Percentiles rank a stretch among this genome's conserved stretches.
phyloP scores from a whole-genome alignment of 2,888 invertebrate genomes.

The Nomada ferruginata region DNA sequence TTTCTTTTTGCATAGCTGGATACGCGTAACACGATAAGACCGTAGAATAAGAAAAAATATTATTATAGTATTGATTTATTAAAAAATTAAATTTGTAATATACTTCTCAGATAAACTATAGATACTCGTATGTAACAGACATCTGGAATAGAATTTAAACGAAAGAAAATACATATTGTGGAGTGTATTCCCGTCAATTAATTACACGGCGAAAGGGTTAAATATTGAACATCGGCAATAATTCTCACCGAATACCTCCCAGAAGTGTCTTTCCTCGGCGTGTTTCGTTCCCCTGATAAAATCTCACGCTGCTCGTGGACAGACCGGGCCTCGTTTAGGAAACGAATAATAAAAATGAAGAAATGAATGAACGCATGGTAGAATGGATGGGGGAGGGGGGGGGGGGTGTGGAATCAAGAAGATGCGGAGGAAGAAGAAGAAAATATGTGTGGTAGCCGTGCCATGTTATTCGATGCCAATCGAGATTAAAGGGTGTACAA shows the following conservation, averaged over 20 bases:
- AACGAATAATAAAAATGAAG: background rate
- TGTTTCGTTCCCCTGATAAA: conserved; percentile 19
- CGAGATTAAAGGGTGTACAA: conserved; percentile 61
- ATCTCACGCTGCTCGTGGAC: background rate
- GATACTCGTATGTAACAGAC: too few relatives aligned
- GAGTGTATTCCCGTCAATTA: conserved; percentile 2
- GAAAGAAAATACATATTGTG: too few relatives aligned
- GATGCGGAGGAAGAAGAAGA: background rate
- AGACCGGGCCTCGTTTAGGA: conserved; percentile 7
- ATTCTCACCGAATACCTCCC: conserved; percentile 14
- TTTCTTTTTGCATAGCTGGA: background rate
- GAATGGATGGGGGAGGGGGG: too few relatives aligned
- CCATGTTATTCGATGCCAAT: conserved; percentile 66
- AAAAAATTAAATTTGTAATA: too few relatives aligned
- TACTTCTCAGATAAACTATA: too few relatives aligned
- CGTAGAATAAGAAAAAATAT: too few relatives aligned
- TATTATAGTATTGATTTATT: too few relatives aligned
- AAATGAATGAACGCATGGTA: background rate
- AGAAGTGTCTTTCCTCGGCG: conserved; percentile 1
- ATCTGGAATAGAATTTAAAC: too few relatives aligned
- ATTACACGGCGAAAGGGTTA: background rate
- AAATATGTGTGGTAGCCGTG: conserved; percentile 55
- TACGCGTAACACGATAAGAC: too few relatives aligned
- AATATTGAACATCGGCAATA: conserved; percentile 13
- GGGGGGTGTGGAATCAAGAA: background rate